A percentile compares a stretch with the other conserved stretches of the same genome.
Conservation (phyloP, 2,888 invertebrate species). For the Fragum whitleyi region DNA sequence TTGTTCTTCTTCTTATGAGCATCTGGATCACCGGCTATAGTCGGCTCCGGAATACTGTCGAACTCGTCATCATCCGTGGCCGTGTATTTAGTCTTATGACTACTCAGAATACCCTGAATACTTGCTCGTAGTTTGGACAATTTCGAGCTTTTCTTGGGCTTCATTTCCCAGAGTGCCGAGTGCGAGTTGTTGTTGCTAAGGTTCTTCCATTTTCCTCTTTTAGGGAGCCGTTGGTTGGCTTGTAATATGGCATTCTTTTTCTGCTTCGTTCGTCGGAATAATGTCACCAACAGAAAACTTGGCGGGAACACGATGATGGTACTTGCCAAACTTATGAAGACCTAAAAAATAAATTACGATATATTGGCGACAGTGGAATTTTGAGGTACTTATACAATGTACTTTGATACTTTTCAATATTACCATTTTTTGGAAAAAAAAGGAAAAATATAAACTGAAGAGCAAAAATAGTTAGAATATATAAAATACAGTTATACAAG, state of each 20-base stretch:
- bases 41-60: conserved; percentile 64
- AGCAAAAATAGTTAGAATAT: too few species aligned
- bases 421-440: too few species aligned
- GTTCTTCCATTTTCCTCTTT: conserved; percentile 82
- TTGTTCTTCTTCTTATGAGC: conserved; percentile 66
- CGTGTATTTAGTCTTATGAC: conserved; percentile 73
- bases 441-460: too few species aligned
- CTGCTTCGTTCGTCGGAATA: conserved; percentile 81
- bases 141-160: conserved; percentile 67
- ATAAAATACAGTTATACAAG: too few species aligned
- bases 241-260: conserved; percentile 81
- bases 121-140: conserved; percentile 79
- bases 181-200: conserved; percentile 65
- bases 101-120: conserved; percentile 75
- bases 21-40: conserved; percentile 67
- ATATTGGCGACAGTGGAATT: too few species aligned
- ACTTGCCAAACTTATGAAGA: conserved; percentile 83
- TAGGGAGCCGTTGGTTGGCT: conserved; percentile 75
- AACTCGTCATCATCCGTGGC: conserved; percentile 65
- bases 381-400: too few species aligned
- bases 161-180: conserved; percentile 69
- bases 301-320: conserved; percentile 84
- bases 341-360: conserved; percentile 71
- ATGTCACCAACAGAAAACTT: conserved; percentile 82
- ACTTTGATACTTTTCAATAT: too few species aligned